These are phyloP conservation scores for Homarus gammarus DNA, from an alignment of 2,888 invertebrate species.

Conservation along the genomic window DNA sequence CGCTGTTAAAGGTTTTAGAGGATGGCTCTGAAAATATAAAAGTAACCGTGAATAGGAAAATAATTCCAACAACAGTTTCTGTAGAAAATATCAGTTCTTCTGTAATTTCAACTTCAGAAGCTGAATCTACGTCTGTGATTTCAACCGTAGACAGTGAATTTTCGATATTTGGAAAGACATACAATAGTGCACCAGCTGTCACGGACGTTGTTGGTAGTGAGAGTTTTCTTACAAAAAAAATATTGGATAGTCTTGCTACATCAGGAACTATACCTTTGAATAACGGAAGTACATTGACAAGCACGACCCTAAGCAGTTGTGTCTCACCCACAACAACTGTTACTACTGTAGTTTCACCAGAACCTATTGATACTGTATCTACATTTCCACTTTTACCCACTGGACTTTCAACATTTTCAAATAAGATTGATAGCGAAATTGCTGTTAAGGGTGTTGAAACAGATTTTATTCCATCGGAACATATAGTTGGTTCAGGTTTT, in stretches of 20 bases:
- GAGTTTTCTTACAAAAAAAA: neutral
- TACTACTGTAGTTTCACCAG: neutral
- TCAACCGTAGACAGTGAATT: neutral
- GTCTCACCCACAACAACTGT: neutral
- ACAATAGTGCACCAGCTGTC: neutral
- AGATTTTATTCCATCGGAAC: neutral
- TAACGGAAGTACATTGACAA: neutral
- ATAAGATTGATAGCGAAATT: neutral
- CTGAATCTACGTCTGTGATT: neutral
- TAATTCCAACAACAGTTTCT: neutral
- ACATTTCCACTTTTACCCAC: neutral
- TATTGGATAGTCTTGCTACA: neutral
- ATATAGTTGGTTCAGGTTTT: neutral
- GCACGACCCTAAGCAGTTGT: neutral
- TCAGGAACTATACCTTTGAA: neutral
- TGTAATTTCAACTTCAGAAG: conserved; percentile 7
- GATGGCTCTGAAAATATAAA: neutral
- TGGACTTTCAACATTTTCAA: neutral
- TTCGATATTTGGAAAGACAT: neutral
- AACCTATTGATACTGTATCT: neutral
- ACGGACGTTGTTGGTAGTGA: neutral
- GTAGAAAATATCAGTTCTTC: neutral
- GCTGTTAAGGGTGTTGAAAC: neutral
- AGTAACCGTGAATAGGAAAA: neutral
- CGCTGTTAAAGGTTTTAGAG: neutral